Evolutionary conservation across 2,888 invertebrate genomes (phyloP).

Genomic region (Dysmachus trigonus): DNA sequence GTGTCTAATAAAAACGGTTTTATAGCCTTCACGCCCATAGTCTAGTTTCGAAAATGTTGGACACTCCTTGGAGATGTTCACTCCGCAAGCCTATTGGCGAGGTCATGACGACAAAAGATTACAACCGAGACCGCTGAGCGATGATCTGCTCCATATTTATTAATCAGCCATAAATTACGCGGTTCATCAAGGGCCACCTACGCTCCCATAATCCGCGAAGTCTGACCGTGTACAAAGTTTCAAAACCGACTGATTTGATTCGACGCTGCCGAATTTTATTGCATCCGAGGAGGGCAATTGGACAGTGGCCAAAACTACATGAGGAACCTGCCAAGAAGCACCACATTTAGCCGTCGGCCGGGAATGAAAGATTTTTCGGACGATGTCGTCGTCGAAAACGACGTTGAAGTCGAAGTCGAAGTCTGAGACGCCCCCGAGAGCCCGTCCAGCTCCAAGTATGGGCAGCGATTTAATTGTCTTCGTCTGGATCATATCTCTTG

Average conservation of each 20-base stretch:
- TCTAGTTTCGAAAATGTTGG: background rate
- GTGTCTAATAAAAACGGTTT: background rate
- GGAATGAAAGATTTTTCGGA: background rate
- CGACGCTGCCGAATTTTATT: background rate
- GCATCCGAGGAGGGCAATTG: background rate
- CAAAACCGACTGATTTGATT: background rate
- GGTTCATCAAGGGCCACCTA: background rate
- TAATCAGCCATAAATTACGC: background rate
- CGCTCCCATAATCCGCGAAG: background rate
- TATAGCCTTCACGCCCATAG: background rate
- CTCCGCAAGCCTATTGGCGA: background rate
- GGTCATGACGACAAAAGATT: background rate
- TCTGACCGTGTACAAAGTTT: background rate
- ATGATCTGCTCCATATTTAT: background rate
- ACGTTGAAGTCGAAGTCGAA: too few relatives aligned
- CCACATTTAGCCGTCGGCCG: background rate
- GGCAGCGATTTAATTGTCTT: slow-evolving; percentile 13
- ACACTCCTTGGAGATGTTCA: background rate
- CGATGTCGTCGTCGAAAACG: too few relatives aligned
- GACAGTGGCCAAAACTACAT: background rate
- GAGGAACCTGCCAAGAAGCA: background rate
- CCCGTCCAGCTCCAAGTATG: background rate
- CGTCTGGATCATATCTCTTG: slow-evolving; percentile 19
- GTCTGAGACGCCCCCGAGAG: background rate
- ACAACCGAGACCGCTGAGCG: background rate